Evolutionary conservation across 2,888 invertebrate species (phyloP), one percentile per base, ranked within the genome.

Genomic region (Drymonia ruficornis): DNA sequence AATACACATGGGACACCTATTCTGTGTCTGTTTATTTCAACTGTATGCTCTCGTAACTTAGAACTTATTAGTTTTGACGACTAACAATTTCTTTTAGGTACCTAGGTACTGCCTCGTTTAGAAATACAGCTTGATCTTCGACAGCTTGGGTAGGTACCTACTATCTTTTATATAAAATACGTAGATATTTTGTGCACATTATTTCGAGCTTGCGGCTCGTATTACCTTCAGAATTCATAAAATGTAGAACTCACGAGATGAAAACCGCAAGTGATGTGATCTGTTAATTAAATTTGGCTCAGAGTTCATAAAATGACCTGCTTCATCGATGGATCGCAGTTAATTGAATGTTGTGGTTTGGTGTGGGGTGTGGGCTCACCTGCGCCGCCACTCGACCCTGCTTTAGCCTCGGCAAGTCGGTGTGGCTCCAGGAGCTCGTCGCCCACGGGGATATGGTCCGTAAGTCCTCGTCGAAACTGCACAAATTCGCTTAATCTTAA

Each of bases 361-460:
- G 59, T 55, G 59, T 47, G 19, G 48, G 50, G 59, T 55, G 59
- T 47, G 19, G 48, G 46, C 70, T 89, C 81, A 95, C 95, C 94
- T 96, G 96, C 16, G 96, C 96, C 16, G 96, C 96, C 49, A 97
- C 94, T 91, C 95, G 94, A 61, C 97, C 96, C 80, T 95, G 94
- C 64, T 95, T 95, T 63, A 97, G 84, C 50, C 96, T 91, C 19
- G 94, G 94, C 70, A 97, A 89, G 76, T 97, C 97, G 7, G 96
- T 97, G 80, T 97, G 96, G 70, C 96, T 96, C 96, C 96, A 96
- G 54, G 94, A 95, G 78, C 95, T 95, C 61, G 94, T 94, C 46
- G 95, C 95, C 96, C 96, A 96, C n/a, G 96, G 96, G 42, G 94
- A 93, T 76, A 96, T 93, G 56, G 95, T 95, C 58, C 95, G 93